These are phyloP conservation scores for Odontamblyopus lacepedii DNA, from an alignment of 2,797 vertebrate species.

Conservation along the genomic window DNA sequence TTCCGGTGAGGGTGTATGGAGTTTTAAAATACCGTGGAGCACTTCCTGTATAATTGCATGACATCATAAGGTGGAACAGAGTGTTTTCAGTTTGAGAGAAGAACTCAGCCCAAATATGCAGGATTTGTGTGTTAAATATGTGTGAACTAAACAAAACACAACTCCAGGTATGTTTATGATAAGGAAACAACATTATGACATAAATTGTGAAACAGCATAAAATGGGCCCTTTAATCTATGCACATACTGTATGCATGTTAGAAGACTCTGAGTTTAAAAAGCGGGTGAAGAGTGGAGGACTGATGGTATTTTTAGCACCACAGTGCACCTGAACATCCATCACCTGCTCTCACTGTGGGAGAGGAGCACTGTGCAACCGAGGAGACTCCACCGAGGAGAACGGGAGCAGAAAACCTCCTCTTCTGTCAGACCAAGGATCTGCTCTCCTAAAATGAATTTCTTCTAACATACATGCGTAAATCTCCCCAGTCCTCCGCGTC, in stretches of 20 bases:
- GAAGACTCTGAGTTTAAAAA: slow-evolving; percentile 20
- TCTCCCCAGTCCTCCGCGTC: slow-evolving; percentile 52
- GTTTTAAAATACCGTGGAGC: too few relatives aligned
- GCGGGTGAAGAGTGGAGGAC: slow-evolving; percentile 45
- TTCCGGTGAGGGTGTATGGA: too few relatives aligned
- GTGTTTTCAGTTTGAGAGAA: too few relatives aligned
- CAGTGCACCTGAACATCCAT: slow-evolving; percentile 58
- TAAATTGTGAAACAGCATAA: too few relatives aligned
- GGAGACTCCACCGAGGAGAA: slow-evolving; percentile 17
- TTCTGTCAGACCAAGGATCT: slow-evolving; percentile 59
- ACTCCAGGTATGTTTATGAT: too few relatives aligned
- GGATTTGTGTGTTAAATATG: too few relatives aligned
- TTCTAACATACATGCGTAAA: slow-evolving; percentile 70
- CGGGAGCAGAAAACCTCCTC: slow-evolving; percentile 32
- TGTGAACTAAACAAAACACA: too few relatives aligned
- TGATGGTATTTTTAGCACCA: slow-evolving; percentile 64
- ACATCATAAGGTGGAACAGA: too few relatives aligned
- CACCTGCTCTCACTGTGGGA: slow-evolving; percentile 47
- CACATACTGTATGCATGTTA: background rate
- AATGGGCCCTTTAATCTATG: too few relatives aligned
- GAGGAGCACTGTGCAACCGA: background rate
- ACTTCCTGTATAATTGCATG: too few relatives aligned
- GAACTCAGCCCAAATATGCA: too few relatives aligned
- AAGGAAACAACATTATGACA: too few relatives aligned
- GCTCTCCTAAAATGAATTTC: slow-evolving; percentile 75